A percentile compares a stretch with the other conserved stretches of the same genome.
phyloP scores from a whole-genome alignment of 2,888 invertebrate species.

The Cosmia pyralina region DNA sequence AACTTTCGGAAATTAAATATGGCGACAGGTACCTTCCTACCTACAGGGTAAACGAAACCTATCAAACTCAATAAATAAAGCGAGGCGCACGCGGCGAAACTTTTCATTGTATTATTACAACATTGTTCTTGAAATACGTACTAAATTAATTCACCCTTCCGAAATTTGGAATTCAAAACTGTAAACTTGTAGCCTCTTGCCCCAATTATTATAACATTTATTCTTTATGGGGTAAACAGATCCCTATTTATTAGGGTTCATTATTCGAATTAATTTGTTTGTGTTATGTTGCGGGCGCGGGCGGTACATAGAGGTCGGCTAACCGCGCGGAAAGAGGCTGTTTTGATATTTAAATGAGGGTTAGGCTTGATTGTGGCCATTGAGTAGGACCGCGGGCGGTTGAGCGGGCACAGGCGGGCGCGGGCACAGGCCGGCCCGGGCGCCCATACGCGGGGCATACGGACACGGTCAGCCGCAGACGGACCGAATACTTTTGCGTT shows the following conservation, averaged over 20 bases:
- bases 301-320: constrained; percentile 73
- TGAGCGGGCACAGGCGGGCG: constrained; percentile 45
- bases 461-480: constrained; percentile 40
- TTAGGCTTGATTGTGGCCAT: constrained; percentile 84
- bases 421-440: constrained; percentile 12
- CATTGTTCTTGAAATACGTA: constrained; percentile 76
- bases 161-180: constrained; percentile 85
- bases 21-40: constrained; percentile 33
- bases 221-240: constrained; percentile 89
- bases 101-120: constrained; percentile 76
- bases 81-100: constrained; percentile 66
- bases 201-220: constrained; percentile 89
- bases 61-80: constrained; percentile 68
- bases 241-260: constrained; percentile 89
- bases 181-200: constrained; percentile 86
- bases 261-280: constrained; percentile 90
- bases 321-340: constrained; percentile 84
- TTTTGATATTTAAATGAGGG: constrained; percentile 90
- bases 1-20: constrained; percentile 58
- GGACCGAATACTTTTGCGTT: constrained; percentile 55
- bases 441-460: constrained; percentile 19
- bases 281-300: constrained; percentile 85
- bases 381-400: constrained; percentile 73
- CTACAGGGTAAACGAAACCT: constrained; percentile 62
- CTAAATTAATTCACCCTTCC: constrained; percentile 87